Base-by-base conservation (phyloP, 2,797 vertebrate genomes). In the Lacerta agilis region DNA sequence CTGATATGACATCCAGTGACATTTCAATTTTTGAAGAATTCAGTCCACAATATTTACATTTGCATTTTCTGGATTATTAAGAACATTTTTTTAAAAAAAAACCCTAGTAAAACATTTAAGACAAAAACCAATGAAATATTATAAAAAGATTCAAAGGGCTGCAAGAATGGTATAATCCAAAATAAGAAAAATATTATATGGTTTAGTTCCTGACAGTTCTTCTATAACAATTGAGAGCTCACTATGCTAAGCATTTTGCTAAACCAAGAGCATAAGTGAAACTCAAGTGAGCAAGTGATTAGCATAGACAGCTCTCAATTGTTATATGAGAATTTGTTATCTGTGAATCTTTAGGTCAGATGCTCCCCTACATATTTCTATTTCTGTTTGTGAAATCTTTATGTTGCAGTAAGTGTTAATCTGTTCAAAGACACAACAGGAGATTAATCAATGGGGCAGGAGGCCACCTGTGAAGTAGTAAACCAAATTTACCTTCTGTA, bases 381-480 rank as follows among this genome's bases (percentile, higher is more conserved):
- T 79, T 71, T 82, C 45, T n/a, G 13, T 76, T 77, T 76, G 90
- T 71, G 73, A 82, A 79, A 82, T 55, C 1, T 83, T 43, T 78
- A 45, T 85, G 25, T 36, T 78, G 49, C 76, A 82, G 61, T 79
- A 67, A 15, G 75, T 67, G 29, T 43, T 86, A 58, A 45, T 87
- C 78, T 86, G 41, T 66, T 88, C 55, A 90, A 91, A 85, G 79
- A 86, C 91, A 86, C 0, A 78, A 82, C 82, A 82, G 82, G 27
- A 83, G 75, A 78, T 49, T 92, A 84, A 82, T 43, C 71, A 85
- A 67, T 88, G 90, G 72, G 66, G 71, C 7, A 86, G 49, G 38
- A 90, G 75, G 79, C 86, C 82, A 88, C 92, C 87, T 89, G 86
- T 92, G 91, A 93, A 88, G 86, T 82, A 84, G 81, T 87, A 85